Conservation (phyloP, 2,888 invertebrate species). For the Deilephila elpenor region DNA sequence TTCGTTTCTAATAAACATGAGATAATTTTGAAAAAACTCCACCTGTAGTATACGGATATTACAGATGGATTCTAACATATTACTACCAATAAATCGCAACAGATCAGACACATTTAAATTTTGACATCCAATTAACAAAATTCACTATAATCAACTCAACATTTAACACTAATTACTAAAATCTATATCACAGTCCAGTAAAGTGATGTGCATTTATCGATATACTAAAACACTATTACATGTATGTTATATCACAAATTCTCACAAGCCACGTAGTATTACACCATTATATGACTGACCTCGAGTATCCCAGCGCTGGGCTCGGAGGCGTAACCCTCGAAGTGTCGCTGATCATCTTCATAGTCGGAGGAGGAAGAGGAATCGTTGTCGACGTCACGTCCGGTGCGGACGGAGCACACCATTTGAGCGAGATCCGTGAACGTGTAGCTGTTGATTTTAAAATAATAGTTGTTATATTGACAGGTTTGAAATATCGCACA, state of each 20-base stretch:
- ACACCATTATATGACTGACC: conserved; percentile 51
- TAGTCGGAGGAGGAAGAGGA: conserved; percentile 87
- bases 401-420: conserved; percentile 92
- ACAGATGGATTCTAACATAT: not conserved
- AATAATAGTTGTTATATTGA: conserved; percentile 1
- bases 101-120: not conserved
- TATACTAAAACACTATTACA: not conserved
- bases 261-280: no score
- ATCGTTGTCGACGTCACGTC: conserved; percentile 72
- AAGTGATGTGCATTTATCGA: conserved; percentile 15
- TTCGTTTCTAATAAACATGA: no score
- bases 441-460: conserved; percentile 85
- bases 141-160: not conserved
- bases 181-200: not conserved
- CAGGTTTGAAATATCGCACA: no score
- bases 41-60: not conserved
- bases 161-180: not conserved
- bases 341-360: conserved; percentile 88
- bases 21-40: not conserved
- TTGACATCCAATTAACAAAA: not conserved
- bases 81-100: not conserved
- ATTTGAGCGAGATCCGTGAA: conserved; percentile 97
- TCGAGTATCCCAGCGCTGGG: conserved; percentile 85
- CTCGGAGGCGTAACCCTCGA: conserved; percentile 94
- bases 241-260: conserved; percentile 7